Base-by-base conservation (phyloP, 2,888 invertebrate species). In the Macrosoma leucophasiata region DNA sequence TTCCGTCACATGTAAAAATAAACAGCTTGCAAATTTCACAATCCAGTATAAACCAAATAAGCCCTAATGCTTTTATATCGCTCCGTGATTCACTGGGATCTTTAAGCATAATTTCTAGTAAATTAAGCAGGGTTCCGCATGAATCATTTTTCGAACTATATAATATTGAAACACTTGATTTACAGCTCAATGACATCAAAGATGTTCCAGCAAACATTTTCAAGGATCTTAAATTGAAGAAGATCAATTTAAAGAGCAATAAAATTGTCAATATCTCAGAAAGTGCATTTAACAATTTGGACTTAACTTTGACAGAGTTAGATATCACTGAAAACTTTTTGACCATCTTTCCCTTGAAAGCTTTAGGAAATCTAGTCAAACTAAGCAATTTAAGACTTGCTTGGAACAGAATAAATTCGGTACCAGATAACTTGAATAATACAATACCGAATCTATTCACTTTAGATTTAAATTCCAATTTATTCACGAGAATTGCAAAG, bases 301-400 rank as follows among this genome's bases (percentile, higher is more conserved):
- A 94, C 62, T 88, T 89, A 42, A 88, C 88, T 40, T 85, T 97
- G 50, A 89, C 88, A 36, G 94, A 95, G 67, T 86, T 97, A 48
- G 94, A 95, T 68, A 81, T 97, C 43, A 91, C 94, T 4, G 94
- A 95, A 77, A 96, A 96, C 77, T 92, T 91, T 64, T 77, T 96
- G n/a, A 88, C 89, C 54, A 74, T 86, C 43, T 95, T 96, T 73
- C 96, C 96, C 1, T 89, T 95, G 81, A 82, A 90, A 50, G 89
- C 95, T 4, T 68, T 96, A 43, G 86, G 91, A 34, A 88, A 93
- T 51, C 84, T 96, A 29, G 90, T 90, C 46, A 86, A 89, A 55
- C 74, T 95, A 32, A 87, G 86, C 30, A 89, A 90, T 31, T 77
- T 95, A 37, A 87, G 91, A 43, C 73, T 95, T 13, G 91, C 94